Base-by-base conservation (phyloP, 1,140 invertebrate species). In the Alviniconcha marisindica region DNA sequence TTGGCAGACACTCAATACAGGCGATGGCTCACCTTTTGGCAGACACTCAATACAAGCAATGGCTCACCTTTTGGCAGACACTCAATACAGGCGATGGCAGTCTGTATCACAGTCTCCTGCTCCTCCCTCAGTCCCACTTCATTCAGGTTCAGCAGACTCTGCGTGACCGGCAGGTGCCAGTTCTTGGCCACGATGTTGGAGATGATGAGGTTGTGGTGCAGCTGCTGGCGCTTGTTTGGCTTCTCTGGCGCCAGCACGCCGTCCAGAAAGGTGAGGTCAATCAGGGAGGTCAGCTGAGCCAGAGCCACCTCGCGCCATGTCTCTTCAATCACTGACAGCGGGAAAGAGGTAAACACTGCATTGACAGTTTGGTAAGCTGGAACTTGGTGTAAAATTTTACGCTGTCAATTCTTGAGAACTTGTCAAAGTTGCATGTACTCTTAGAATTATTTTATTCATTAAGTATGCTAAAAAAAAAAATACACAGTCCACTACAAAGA, bases 231-330 rank as follows among this genome's bases (percentile, higher is more conserved):
- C 33, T 88, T 86, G 51, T 81, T 84, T 2, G 80, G 69, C 56
- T 87, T 88, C 28, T 89, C 88, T 21, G 87, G 87, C 36, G 82
- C 79, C 15, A 92, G 84, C 28, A 92, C 81, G 31, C 91, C 90
- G 69, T 92, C 92, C 40, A 93, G 85, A 60, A 92, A 89, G 38
- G 90, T 89, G 2, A 93, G 73, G 63, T 93, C 92, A 2, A 93
- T 83, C 31, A 92, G 81, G 18, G 86, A 90, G n/a, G 92, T 83
- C 1, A 93, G 85, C 82, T 91, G 89, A 48, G 89, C 87, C 40
- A 93, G 78, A 14, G 91, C 91, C 40, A 91, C 87, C 79, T 93
- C 91, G 79, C 83, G 89, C 88, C 88, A 90, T 2, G 90, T 79
- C 33, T 91, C 90, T 60, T 92, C 88, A 21, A 90, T 77, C 74